Evolutionary conservation across 2,797 vertebrate species (phyloP).

Genomic region (Tadarida brasiliensis): DNA sequence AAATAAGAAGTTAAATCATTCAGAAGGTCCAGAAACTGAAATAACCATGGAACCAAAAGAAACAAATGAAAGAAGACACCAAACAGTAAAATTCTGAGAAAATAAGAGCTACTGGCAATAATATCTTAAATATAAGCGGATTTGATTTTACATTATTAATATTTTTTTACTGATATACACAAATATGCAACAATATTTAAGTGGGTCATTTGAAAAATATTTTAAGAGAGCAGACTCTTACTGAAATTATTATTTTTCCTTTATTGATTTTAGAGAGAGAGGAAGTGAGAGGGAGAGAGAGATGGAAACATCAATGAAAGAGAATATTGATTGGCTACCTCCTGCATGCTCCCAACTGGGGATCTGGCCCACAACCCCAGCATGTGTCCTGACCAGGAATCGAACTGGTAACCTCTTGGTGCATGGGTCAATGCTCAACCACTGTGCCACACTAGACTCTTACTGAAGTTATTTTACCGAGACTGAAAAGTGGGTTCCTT

Average conservation of each 20-base stretch:
- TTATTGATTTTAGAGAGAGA: no score
- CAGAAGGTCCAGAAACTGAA: slow-evolving; percentile 52
- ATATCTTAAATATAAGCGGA: neutral
- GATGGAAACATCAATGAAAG: no score
- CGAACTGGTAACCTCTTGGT: no score
- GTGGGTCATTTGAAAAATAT: slow-evolving; percentile 80
- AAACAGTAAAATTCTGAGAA: neutral
- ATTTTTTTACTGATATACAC: slow-evolving; percentile 68
- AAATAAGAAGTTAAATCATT: slow-evolving; percentile 72
- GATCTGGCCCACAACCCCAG: no score
- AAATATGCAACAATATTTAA: slow-evolving; percentile 78
- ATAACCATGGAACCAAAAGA: slow-evolving; percentile 51
- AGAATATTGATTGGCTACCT: no score
- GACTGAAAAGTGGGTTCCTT: slow-evolving; percentile 51
- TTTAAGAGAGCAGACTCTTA: slow-evolving; percentile 54
- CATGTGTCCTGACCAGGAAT: no score
- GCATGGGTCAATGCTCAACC: no score
- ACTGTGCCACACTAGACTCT: no score
- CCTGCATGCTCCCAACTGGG: no score
- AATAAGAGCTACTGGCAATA: neutral
- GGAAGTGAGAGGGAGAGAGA: no score
- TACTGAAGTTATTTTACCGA: neutral
- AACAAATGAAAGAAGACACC: slow-evolving; percentile 8
- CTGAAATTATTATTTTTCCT: slow-evolving; percentile 66
- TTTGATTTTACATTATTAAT: slow-evolving; percentile 57